Evolutionary conservation across 2,797 vertebrate species (phyloP), one percentile per base, ranked within the genome.

Genomic region (Brachymystax lenok): DNA sequence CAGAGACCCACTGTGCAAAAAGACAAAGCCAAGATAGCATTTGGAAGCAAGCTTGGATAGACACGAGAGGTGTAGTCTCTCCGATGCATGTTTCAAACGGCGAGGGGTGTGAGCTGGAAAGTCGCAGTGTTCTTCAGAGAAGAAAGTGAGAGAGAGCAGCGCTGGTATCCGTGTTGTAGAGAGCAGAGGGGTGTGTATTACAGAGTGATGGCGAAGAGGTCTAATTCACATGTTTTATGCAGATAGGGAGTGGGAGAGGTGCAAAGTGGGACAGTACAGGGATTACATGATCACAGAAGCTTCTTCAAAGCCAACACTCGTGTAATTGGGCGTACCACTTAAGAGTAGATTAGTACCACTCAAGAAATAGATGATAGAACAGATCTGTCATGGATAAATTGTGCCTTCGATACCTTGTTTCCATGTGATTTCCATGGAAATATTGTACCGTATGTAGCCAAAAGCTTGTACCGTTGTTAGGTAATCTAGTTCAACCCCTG

Each of bases 211-310:
- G 19, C 50, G 2, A 4, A 71, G 40, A 69, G 46, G 79, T n/a
- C 69, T 78, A 56, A 79, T 83, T 19, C 17, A 21, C 16, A 82
- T 86, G 75, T 84, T 87, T 88, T 74, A 82, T 90, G 84, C 73
- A 2, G 56, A 59, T 19, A 6, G 17, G 6, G n/a, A 21, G 5
- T 2, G n/a, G n/a, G 80, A 78, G 3, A 13, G 40, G 10, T 46
- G 40, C 87, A 89, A 40, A 88, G 81, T 86, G 80, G 83, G 82
- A 83, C 82, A 85, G 70, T 73, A 61, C 75, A 76, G n/a, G 12
- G 77, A 51, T 74, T 19, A 59, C n/a, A 80, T 79, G 51, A 82
- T 81, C 8, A 46, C 40, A 46, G 40, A 10, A 10, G 40, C 10
- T 46, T 46, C 40, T 46, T 46, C 77, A 77, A 74, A 82, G 79